Evolutionary conservation across 2,113 vertebrate species (phyloP).

Genomic region (Sapayoa aenigma): DNA sequence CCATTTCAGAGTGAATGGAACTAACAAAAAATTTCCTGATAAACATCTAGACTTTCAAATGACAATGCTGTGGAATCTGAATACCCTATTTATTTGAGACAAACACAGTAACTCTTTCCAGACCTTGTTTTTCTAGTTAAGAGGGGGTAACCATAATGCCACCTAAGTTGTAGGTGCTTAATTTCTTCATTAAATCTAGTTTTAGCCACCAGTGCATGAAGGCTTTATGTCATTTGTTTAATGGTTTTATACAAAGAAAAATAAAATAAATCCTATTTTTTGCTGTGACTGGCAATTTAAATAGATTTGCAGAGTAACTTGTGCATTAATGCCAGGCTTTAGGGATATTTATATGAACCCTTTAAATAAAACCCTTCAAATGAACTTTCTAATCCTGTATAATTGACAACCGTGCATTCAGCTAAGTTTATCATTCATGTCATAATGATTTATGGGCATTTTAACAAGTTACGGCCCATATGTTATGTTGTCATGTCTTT

Average conservation of each 20-base stretch:
- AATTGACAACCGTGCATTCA: slow-evolving; percentile 46
- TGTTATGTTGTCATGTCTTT: slow-evolving; percentile 31
- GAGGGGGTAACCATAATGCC: not conserved
- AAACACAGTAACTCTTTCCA: not conserved
- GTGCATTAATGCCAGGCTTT: not conserved
- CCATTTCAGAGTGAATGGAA: not conserved
- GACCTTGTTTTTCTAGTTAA: not conserved
- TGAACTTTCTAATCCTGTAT: slow-evolving; percentile 40
- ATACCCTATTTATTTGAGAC: not conserved
- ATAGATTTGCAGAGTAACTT: slow-evolving; percentile 8
- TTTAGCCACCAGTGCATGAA: not conserved
- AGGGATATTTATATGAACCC: slow-evolving; percentile 31
- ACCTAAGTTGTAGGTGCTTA: not conserved
- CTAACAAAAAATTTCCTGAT: not conserved
- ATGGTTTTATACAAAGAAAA: not conserved
- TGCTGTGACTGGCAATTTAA: slow-evolving; percentile 11
- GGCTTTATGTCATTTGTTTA: not conserved
- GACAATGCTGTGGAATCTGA: not conserved
- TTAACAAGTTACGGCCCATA: not conserved
- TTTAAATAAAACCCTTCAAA: slow-evolving; percentile 52
- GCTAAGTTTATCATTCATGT: slow-evolving; percentile 35
- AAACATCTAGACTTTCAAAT: not conserved
- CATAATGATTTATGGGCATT: slow-evolving; percentile 41
- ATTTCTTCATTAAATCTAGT: not conserved
- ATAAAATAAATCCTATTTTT: not conserved